These are phyloP conservation scores for Oscheius sp. DNA, from an alignment of 2,888 invertebrate species.

Conservation along the genomic window DNA sequence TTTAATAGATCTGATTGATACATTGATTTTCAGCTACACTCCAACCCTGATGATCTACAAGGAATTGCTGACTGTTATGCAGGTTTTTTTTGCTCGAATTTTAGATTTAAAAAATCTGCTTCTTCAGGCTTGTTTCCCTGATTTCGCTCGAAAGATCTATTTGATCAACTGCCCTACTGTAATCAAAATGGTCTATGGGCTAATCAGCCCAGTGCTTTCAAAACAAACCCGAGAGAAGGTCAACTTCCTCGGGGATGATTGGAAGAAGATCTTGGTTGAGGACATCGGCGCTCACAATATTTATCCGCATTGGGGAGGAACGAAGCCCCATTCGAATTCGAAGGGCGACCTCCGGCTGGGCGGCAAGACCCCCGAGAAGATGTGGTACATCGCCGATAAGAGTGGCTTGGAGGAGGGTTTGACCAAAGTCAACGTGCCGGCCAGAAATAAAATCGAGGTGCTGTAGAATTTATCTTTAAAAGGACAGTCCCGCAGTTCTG, in stretches of 20 bases:
- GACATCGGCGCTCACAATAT: conserved; percentile 52
- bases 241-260: conserved; percentile 44
- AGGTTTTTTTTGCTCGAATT: conserved; percentile 33
- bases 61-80: conserved; percentile 55
- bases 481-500: not conserved
- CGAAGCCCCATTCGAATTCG: conserved; percentile 33
- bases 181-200: conserved; percentile 3
- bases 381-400: conserved; percentile 32
- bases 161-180: conserved; percentile 2
- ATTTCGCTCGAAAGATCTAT: conserved; percentile 14
- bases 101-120: not conserved
- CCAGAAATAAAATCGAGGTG: conserved; percentile 35
- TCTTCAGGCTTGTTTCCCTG: not conserved
- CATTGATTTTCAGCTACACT: too few relatives aligned
- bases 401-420: not conserved
- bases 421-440: conserved; percentile 48
- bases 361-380: conserved; percentile 52
- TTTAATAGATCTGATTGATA: too few relatives aligned
- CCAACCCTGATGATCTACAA: conserved; percentile 60
- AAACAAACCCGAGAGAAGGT: conserved; percentile 20
- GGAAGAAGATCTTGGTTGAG: conserved; percentile 45
- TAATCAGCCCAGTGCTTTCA: conserved; percentile 4
- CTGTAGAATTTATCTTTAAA: not conserved
- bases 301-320: conserved; percentile 56
- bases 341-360: conserved; percentile 60